Percentiles rank a stretch among this genome's conserved stretches.
These are phyloP conservation scores for Lepidothrix coronata DNA, from an alignment of 2,113 vertebrate genomes.

Conservation along the genomic window DNA sequence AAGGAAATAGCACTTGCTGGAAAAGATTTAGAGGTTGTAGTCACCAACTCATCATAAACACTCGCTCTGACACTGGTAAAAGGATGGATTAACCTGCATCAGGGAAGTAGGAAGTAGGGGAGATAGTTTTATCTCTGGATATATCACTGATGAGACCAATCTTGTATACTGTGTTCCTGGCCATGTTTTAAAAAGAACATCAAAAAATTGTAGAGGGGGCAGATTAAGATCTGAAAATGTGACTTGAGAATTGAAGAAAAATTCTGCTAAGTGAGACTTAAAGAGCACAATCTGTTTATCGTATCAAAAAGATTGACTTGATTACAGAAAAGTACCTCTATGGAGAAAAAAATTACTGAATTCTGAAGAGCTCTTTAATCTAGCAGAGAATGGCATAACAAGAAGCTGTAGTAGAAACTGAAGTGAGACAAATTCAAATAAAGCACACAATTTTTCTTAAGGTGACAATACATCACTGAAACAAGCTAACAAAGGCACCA, in stretches of 20 bases:
- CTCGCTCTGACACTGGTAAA: not conserved
- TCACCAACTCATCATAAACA: not conserved
- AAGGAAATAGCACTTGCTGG: not conserved
- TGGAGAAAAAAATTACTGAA: not conserved
- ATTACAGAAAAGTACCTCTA: conserved; percentile 29
- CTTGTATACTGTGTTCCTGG: not conserved
- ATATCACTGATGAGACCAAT: not conserved
- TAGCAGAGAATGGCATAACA: not conserved
- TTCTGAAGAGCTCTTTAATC: conserved; percentile 50
- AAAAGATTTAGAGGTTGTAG: not conserved
- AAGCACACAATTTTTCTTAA: not conserved
- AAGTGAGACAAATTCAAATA: conserved; percentile 13
- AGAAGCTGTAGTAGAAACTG: not conserved
- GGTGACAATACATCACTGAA: not conserved
- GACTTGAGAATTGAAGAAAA: conserved; percentile 34
- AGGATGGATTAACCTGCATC: not conserved
- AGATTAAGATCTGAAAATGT: conserved; percentile 33
- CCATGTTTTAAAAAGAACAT: not conserved
- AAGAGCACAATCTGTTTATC: conserved; percentile 55
- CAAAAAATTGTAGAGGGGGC: not conserved
- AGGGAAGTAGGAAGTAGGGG: not conserved
- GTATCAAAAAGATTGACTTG: conserved; percentile 42
- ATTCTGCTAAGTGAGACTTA: conserved; percentile 20
- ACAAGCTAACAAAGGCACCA: not conserved
- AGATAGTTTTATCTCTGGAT: not conserved